These are phyloP conservation scores for Nowickia ferox DNA, from an alignment of 2,888 invertebrate species.

Conservation along the genomic window DNA sequence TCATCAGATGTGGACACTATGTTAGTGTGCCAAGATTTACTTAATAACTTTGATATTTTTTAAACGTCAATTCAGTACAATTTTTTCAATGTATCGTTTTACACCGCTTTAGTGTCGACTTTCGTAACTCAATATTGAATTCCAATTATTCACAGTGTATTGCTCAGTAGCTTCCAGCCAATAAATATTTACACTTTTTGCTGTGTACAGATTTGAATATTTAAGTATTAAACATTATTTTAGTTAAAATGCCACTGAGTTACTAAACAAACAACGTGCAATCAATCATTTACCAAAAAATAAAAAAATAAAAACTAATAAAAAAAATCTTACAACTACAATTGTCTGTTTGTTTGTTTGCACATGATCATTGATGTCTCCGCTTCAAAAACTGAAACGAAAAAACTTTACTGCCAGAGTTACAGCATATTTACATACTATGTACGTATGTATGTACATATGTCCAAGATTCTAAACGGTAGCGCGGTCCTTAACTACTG, in stretches of 20 bases:
- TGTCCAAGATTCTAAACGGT: conserved; percentile 14
- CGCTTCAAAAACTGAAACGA: conserved; percentile 13
- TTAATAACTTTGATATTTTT: too few relatives aligned
- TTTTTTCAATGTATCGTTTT: too few relatives aligned
- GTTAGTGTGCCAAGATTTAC: too few relatives aligned
- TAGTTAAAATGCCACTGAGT: conserved; percentile 58
- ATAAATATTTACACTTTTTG: conserved; percentile 31
- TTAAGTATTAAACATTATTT: conserved; percentile 48
- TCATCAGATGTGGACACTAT: too few relatives aligned
- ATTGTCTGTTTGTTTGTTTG: conserved; percentile 27
- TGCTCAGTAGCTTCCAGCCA: neutral
- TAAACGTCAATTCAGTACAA: too few relatives aligned
- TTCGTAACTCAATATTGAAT: neutral
- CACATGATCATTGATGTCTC: conserved; percentile 64
- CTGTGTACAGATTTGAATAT: conserved; percentile 45
- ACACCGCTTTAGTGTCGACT: too few relatives aligned
- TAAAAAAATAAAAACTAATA: too few relatives aligned
- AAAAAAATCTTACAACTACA: conserved; percentile 13
- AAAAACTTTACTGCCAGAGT: neutral
- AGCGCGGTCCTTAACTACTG: conserved; percentile 16
- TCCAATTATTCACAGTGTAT: conserved; percentile 32
- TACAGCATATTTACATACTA: conserved; percentile 13
- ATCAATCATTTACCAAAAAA: conserved; percentile 21
- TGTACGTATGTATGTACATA: neutral
- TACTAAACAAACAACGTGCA: conserved; percentile 40